Evolutionary conservation across 2,113 vertebrate species (phyloP).

Genomic region (Gallinago media): DNA sequence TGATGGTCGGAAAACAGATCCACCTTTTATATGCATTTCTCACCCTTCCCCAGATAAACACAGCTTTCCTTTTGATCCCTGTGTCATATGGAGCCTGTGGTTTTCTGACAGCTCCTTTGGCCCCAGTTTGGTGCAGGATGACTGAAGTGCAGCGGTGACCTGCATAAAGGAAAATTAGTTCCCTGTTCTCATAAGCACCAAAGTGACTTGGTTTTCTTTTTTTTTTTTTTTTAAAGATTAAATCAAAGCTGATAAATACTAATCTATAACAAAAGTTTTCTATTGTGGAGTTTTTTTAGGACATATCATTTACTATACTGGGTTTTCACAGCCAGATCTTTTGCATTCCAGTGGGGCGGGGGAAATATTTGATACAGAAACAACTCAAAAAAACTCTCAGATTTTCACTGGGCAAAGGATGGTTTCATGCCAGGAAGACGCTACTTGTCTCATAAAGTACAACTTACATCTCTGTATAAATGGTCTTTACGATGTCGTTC

Average conservation of each 20-base stretch:
- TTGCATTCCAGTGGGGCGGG: neutral
- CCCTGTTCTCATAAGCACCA: neutral
- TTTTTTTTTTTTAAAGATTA: neutral
- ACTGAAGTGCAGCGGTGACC: neutral
- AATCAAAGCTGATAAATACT: neutral
- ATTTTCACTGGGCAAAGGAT: conserved; percentile 9
- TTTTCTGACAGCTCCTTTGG: neutral
- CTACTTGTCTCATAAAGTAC: neutral
- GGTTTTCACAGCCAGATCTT: neutral
- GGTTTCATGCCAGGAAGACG: neutral
- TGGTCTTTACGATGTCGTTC: neutral
- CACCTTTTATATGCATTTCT: neutral
- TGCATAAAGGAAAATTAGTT: neutral
- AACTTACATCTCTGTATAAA: neutral
- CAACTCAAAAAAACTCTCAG: neutral
- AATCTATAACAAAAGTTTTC: neutral
- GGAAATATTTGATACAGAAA: neutral
- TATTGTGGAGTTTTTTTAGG: neutral
- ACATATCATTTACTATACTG: neutral
- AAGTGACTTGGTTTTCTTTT: conserved; percentile 14
- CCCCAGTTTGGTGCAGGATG: neutral
- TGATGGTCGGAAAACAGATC: neutral
- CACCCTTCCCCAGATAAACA: neutral
- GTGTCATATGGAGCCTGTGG: neutral
- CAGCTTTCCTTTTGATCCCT: neutral